Evolutionary conservation across 2,113 vertebrate species (phyloP).

Genomic region (Pteruthius melanotis): DNA sequence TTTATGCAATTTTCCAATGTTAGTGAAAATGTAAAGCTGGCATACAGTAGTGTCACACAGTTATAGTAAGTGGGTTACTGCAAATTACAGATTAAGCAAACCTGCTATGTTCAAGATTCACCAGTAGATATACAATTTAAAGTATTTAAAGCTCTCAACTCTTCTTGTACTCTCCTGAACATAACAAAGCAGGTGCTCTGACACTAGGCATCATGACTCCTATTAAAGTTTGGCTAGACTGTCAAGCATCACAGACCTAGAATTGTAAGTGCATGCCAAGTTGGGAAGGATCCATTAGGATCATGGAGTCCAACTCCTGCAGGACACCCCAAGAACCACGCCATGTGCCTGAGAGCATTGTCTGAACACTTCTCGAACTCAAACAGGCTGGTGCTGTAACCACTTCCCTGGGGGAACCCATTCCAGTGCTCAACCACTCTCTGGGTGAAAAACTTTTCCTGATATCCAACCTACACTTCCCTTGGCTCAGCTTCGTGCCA

Average conservation of each 20-base stretch:
- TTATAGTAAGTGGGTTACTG: not conserved
- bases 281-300: not conserved
- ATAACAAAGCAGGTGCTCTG: not conserved
- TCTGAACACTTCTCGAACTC: rapidly evolving
- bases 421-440: not conserved
- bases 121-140: not conserved
- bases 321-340: not conserved
- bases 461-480: not conserved
- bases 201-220: not conserved
- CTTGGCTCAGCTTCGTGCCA: not conserved
- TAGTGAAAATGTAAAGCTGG: not conserved
- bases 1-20: not conserved
- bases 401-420: not conserved
- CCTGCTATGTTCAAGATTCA: not conserved
- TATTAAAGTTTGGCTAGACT: not conserved
- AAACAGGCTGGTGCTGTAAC: not conserved
- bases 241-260: not conserved
- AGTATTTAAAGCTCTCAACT: not conserved
- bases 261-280: not conserved
- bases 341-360: not conserved
- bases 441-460: not conserved
- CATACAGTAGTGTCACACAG: not conserved
- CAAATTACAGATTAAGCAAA: not conserved
- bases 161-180: not conserved
- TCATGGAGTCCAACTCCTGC: not conserved